These are phyloP conservation scores for Pipa parva DNA, from an alignment of 2,113 vertebrate genomes.

Conservation along the genomic window DNA sequence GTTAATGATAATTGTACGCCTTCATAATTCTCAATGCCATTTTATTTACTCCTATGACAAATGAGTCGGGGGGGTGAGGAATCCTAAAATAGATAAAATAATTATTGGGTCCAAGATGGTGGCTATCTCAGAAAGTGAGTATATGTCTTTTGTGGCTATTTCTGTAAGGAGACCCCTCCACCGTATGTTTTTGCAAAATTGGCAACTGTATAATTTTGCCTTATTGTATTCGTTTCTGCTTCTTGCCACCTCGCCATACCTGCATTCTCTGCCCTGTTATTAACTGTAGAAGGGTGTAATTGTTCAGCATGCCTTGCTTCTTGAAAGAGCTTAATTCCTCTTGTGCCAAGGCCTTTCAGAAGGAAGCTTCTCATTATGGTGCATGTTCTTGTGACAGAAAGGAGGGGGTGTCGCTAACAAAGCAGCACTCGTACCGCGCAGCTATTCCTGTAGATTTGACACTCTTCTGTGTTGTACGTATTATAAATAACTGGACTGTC, in stretches of 20 bases:
- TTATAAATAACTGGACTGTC: no score
- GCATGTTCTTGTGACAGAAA: neutral
- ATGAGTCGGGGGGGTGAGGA: no score
- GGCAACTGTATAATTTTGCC: constrained; percentile 22
- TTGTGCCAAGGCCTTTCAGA: neutral
- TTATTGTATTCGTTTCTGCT: constrained; percentile 6
- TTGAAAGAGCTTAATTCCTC: constrained; percentile 3
- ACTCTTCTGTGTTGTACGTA: no score
- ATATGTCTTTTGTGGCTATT: neutral
- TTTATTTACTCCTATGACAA: no score
- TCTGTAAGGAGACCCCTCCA: neutral
- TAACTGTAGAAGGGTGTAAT: constrained; percentile 29
- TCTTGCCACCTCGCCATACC: constrained; percentile 21
- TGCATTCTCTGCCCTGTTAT: constrained; percentile 28
- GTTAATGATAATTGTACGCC: no score
- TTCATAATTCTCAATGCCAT: no score
- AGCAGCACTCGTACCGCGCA: no score
- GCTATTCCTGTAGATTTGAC: no score
- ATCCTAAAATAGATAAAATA: no score
- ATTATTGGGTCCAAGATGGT: no score
- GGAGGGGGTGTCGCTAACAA: no score
- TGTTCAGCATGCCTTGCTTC: neutral
- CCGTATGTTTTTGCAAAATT: neutral
- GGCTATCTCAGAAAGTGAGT: no score
- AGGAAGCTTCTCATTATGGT: constrained; percentile 2